These are phyloP conservation scores for Hoplodrina blanda DNA, from an alignment of 2,888 invertebrate genomes.

Conservation along the genomic window DNA sequence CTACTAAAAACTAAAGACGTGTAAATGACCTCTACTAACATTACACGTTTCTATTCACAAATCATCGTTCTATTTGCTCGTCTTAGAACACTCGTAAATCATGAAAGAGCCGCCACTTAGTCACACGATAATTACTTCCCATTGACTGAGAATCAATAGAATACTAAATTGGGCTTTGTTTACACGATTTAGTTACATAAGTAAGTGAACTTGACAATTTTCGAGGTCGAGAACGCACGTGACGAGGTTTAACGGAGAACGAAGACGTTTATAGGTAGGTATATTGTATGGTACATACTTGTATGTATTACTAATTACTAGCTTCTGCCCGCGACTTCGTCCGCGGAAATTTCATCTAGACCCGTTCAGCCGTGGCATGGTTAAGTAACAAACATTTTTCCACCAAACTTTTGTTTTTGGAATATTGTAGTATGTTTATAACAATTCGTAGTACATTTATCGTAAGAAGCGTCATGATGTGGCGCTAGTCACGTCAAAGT, in stretches of 20 bases:
- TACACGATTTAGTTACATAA: constrained; percentile 47
- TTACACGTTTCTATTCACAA: constrained; percentile 38
- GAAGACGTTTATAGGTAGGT: background rate
- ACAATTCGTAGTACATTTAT: too few species aligned
- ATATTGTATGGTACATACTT: too few species aligned
- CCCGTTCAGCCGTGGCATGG: too few species aligned
- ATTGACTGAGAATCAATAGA: constrained; percentile 46
- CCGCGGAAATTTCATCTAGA: too few species aligned
- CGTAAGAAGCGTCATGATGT: too few species aligned
- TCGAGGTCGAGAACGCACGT: constrained; percentile 28
- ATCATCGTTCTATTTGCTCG: constrained; percentile 12
- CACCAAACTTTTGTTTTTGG: too few species aligned
- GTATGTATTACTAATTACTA: too few species aligned
- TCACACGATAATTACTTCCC: constrained; percentile 41
- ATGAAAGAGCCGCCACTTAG: constrained; percentile 33
- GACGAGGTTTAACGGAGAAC: constrained; percentile 5
- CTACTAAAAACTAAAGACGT: background rate
- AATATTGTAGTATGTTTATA: too few species aligned
- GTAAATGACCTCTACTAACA: constrained; percentile 1
- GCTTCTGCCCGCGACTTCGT: too few species aligned
- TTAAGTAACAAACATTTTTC: too few species aligned
- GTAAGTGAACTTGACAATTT: constrained; percentile 58
- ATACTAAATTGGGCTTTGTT: constrained; percentile 42
- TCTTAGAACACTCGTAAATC: constrained; percentile 14
- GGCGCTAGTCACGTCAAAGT: too few species aligned